phyloP scores from a whole-genome alignment of 2,888 invertebrate species.

The Xanthia icteritia region DNA sequence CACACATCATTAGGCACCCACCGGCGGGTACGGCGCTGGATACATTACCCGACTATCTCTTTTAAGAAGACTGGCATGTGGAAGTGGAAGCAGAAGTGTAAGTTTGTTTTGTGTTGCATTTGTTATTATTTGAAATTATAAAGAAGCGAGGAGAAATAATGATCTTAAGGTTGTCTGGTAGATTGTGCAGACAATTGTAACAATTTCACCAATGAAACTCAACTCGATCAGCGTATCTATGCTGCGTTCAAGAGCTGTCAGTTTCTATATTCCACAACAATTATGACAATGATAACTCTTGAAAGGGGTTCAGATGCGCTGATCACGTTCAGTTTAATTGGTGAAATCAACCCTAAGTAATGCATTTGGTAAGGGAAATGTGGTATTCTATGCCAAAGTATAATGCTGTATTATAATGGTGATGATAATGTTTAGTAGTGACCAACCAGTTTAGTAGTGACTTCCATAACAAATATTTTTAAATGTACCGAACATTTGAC shows the following conservation, averaged over 20 bases:
- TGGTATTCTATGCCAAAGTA: neutral
- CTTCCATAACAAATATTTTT: neutral
- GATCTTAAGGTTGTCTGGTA: neutral
- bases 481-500: neutral
- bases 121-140: neutral
- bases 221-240: too few relatives aligned
- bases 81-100: constrained; percentile 48
- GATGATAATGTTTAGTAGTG: too few relatives aligned
- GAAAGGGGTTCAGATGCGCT: too few relatives aligned
- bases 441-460: neutral
- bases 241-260: too few relatives aligned
- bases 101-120: neutral
- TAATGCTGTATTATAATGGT: neutral
- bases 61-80: constrained; percentile 60
- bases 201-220: neutral
- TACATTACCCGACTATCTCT: constrained; percentile 72
- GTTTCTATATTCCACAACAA: too few relatives aligned
- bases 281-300: too few relatives aligned
- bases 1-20: constrained; percentile 77
- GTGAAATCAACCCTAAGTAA: too few relatives aligned
- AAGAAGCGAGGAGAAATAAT: too few relatives aligned
- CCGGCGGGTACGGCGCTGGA: constrained; percentile 69
- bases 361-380: neutral
- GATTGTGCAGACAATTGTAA: neutral
- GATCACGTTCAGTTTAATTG: too few relatives aligned